Conservation (phyloP, 1,140 invertebrate genomes). For the Pogonus chalceus region DNA sequence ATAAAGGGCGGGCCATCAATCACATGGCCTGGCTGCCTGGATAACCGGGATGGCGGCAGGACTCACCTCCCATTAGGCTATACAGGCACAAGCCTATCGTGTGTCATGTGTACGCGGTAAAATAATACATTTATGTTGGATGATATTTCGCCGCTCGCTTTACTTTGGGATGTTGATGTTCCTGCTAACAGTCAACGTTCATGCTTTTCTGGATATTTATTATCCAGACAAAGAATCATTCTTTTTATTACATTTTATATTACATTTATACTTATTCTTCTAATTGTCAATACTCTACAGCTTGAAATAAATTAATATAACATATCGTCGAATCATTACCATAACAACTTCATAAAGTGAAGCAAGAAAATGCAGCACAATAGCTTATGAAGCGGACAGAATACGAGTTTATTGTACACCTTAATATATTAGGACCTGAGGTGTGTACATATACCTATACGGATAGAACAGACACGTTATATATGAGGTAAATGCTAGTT, state of each 20-base stretch:
- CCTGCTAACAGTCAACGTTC: too few species aligned
- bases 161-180: too few species aligned
- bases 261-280: too few species aligned
- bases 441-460: neutral
- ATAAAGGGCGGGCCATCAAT: neutral
- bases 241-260: too few species aligned
- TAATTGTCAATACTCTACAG: too few species aligned
- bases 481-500: conserved; percentile 3
- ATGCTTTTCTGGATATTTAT: too few species aligned
- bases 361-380: neutral
- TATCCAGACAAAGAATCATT: too few species aligned
- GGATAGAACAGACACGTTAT: too few species aligned
- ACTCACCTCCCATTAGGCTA: neutral
- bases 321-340: neutral
- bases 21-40: neutral
- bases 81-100: neutral
- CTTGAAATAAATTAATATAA: too few species aligned
- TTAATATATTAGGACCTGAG: conserved; percentile 6
- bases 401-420: neutral
- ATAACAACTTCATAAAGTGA: conserved; percentile 2
- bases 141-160: too few species aligned
- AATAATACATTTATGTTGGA: neutral
- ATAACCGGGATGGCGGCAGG: neutral
- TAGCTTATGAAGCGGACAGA: neutral
- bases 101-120: neutral